These are phyloP conservation scores for Herpailurus yagouaroundi DNA, from an alignment of 2,113 vertebrate species.

Conservation along the genomic window DNA sequence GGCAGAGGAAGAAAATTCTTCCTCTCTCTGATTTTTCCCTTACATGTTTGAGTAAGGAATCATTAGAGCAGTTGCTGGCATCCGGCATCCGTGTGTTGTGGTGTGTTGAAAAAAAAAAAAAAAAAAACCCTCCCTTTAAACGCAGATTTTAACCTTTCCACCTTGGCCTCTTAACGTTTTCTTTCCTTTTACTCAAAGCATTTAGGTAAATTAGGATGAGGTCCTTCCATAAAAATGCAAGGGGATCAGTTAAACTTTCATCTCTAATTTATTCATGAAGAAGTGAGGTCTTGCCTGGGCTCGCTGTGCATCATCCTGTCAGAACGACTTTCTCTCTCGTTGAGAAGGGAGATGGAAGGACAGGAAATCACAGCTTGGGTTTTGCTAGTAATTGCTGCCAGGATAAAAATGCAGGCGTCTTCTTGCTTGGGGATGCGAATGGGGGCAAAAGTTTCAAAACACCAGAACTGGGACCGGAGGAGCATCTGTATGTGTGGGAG, in stretches of 20 bases:
- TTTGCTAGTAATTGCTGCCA: slow-evolving; percentile 73
- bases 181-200: slow-evolving; percentile 86
- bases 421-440: slow-evolving; percentile 67
- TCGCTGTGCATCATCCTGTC: slow-evolving; percentile 87
- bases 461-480: slow-evolving; percentile 14
- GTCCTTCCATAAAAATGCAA: slow-evolving; percentile 86
- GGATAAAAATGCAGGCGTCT: slow-evolving; percentile 64
- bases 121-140: slow-evolving; percentile 82
- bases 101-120: slow-evolving; percentile 23
- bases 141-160: slow-evolving; percentile 87
- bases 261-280: slow-evolving; percentile 90
- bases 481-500: slow-evolving; percentile 24
- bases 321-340: slow-evolving; percentile 86
- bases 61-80: slow-evolving; percentile 53
- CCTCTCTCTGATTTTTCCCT: slow-evolving; percentile 48
- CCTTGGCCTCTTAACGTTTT: slow-evolving; percentile 84
- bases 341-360: slow-evolving; percentile 80
- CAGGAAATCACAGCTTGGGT: slow-evolving; percentile 71
- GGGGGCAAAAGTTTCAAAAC: slow-evolving; percentile 69
- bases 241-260: slow-evolving; percentile 88
- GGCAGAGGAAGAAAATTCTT: neutral
- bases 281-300: slow-evolving; percentile 84
- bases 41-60: slow-evolving; percentile 36
- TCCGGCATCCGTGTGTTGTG: slow-evolving; percentile 52
- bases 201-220: slow-evolving; percentile 89